Base-by-base conservation (phyloP, 2,888 invertebrate genomes). In the Fragum sueziense region DNA sequence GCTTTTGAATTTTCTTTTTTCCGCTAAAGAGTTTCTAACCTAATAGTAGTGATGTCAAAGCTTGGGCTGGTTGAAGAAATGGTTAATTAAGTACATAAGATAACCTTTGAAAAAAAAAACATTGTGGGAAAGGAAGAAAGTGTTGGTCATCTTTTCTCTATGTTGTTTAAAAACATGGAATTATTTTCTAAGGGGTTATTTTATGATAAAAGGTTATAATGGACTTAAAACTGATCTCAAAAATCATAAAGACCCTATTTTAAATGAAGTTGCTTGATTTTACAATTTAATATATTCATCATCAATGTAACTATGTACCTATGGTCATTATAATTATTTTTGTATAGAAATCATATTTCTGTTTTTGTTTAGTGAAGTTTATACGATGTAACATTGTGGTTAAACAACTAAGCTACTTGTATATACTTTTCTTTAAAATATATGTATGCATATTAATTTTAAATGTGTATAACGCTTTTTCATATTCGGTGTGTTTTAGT, bases 311-410 rank as follows among this genome's bases (percentile, higher is more conserved):
- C 29, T 57, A 61, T 17, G 33, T 61, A 31, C 31, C 33, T 20
- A 41, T 65, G 25, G 41, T 1, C 1, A 65, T 41, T 37, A 37
- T 37, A 20, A 65, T 65, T 65, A 25, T 65, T 65, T 65, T 37
- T 65, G 65, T 65, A 65, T n/a, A 65, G 65, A 65, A 65, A 65
- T 41, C 41, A 41, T 65, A 65, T 65, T 37, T 37, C 41, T 65
- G 65, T 65, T 65, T 65, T 65, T 37, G 14, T 65, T 65, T 65
- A 34, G 7, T 41, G 37, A 65, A 65, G 37, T 65, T 65, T 65
- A 65, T 41, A 65, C 65, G 41, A 25, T 65, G 65, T 65, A 17
- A 61, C 27, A 14, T 11, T 34, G 17, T 41, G 65, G 65, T 65
- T n/a, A 9, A 65, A 4, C 41, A 41, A 65, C 37, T 57, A 9